Percentiles rank a stretch among this genome's conserved stretches.
Conservation (phyloP, 2,888 invertebrate genomes). For the Cylindroiulus punctatus region DNA sequence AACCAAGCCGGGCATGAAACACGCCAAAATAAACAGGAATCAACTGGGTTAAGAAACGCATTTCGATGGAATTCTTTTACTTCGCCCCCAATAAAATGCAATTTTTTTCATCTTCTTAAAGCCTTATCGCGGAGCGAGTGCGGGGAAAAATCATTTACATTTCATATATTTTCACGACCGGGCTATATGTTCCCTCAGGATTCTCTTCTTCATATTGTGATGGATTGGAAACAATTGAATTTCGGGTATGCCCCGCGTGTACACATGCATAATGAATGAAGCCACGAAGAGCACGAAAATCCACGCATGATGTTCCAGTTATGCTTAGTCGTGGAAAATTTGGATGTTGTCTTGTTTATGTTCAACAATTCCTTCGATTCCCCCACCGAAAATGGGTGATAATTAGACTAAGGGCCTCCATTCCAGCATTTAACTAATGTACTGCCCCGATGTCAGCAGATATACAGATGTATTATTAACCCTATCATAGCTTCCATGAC, state of each 20-base stretch:
- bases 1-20: not conserved
- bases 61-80: not conserved
- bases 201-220: not conserved
- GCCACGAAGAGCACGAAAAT: not conserved
- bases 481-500: no score
- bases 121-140: not conserved
- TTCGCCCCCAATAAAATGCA: conserved; percentile 1
- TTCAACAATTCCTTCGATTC: not conserved
- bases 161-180: not conserved
- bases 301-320: not conserved
- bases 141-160: not conserved
- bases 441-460: no score
- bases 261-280: conserved; percentile 1
- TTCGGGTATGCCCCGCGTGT: not conserved
- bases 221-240: conserved; percentile 5
- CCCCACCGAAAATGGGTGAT: no score
- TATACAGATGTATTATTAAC: no score
- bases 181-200: not conserved
- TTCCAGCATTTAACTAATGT: no score
- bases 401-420: no score
- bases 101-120: not conserved
- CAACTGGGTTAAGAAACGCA: conserved; percentile 5
- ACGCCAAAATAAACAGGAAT: not conserved
- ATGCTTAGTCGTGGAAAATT: not conserved
- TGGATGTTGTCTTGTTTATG: not conserved